Base-by-base conservation (phyloP, 2,797 vertebrate species). In the Heteromormyrus szaboi region DNA sequence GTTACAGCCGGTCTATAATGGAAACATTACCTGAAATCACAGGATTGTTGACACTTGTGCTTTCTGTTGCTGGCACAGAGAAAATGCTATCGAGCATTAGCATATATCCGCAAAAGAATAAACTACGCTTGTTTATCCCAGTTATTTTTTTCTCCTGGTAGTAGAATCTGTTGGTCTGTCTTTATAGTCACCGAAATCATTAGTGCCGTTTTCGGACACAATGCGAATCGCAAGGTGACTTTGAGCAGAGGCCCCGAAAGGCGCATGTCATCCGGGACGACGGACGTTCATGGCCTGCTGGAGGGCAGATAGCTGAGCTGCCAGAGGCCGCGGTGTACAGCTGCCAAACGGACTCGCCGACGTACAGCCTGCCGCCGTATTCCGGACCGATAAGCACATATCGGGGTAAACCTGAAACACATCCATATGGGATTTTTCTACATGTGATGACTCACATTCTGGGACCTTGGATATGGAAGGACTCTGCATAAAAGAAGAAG, bases 131-230 rank as follows among this genome's bases (percentile, higher is more conserved):
- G 87, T 79, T 86, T 62, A 85, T 33, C n/a, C 12, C 86, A 85
- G 90, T 90, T 91, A 91, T 89, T 92, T 87, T 90, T 91, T 93
- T 91, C 59, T 90, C 89, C 89, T 3, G 29, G 51, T 54, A 86
- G 29, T 56, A 12, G 90, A 90, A 91, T 89, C 65, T 46, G 84
- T 90, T 89, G 88, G 29, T 53, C 53, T 41, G 17, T 37, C 19
- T 44, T 86, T 44, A 56, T 56, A 44, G 53, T 59, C 33, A 19
- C 29, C 53, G 1, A 56, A 59, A n/a, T 33, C 9, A 59, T 17
- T 51, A 59, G 22, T 72, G 50, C 85, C 89, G 17, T 93, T 87
- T 94, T 92, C 92, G 89, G 93, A 92, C 89, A 91, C 92, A 65
- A 91, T 90, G 51, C 91, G 89, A 89, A 92, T 92, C 87, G 46